These are phyloP conservation scores for fruit fly (Drosophila melanogaster) DNA, from an alignment of 1,140 invertebrate genomes.

Conservation along the genomic window DNA sequence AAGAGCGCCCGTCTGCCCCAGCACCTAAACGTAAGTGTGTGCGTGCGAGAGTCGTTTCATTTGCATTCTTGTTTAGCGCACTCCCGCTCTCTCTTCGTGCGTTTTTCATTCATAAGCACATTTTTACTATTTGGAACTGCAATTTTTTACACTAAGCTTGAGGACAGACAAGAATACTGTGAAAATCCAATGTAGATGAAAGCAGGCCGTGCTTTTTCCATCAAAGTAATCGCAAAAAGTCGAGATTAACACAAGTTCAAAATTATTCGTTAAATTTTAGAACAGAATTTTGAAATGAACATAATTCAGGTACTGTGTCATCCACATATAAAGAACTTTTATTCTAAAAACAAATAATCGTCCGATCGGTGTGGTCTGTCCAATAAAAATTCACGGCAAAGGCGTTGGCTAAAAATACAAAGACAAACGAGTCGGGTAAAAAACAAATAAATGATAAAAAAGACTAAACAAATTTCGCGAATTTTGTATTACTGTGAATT, in stretches of 20 bases:
- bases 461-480: conserved; percentile 46
- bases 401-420: conserved; percentile 43
- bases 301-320: conserved; percentile 23
- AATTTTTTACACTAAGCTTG: neutral
- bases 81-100: conserved; percentile 18
- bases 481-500: conserved; percentile 56
- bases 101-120: conserved; percentile 81
- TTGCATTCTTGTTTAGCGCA: conserved; percentile 34
- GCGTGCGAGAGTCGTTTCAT: conserved; percentile 21
- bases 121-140: conserved; percentile 37
- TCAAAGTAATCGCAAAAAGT: conserved; percentile 5
- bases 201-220: conserved; percentile 39
- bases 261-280: conserved; percentile 26
- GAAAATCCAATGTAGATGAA: neutral
- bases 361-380: conserved; percentile 4
- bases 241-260: conserved; percentile 9
- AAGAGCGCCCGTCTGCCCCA: conserved; percentile 30
- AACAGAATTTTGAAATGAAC: conserved; percentile 16
- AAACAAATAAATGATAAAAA: conserved; percentile 10
- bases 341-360: neutral
- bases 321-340: too few species aligned
- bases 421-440: neutral
- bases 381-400: conserved; percentile 14
- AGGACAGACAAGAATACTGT: too few species aligned
- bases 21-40: conserved; percentile 19